Conservation (phyloP, 2,797 vertebrate species). For the Stomatorhinus walkeri region DNA sequence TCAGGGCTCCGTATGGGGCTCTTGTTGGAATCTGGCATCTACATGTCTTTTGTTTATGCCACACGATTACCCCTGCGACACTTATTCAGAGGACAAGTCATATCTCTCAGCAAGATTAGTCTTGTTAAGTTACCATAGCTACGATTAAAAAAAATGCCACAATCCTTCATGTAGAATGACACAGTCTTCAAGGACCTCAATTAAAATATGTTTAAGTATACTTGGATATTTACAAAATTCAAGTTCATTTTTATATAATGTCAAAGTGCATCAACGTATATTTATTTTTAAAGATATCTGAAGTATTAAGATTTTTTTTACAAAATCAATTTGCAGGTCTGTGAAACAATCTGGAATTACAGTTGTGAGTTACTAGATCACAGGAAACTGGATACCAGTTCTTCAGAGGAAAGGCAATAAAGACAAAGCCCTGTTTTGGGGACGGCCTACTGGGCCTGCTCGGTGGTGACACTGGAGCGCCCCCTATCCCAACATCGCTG, state of each 20-base stretch:
- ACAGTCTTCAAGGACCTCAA: not conserved
- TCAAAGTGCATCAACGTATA: constrained; percentile 52
- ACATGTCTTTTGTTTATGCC: not conserved
- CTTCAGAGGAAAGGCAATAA: not conserved
- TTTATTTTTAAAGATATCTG: constrained; percentile 19
- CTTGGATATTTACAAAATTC: constrained; percentile 53
- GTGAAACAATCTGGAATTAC: not conserved
- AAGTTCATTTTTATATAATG: constrained; percentile 48
- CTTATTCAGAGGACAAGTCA: not conserved
- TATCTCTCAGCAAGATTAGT: not conserved
- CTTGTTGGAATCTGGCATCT: not conserved
- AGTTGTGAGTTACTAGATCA: not conserved
- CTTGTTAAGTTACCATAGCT: constrained; percentile 1
- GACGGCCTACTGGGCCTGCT: not conserved
- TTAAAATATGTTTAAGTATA: constrained; percentile 8
- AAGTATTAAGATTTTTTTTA: not conserved
- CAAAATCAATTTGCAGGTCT: not conserved
- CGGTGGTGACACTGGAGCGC: not conserved
- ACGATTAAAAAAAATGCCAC: constrained; percentile 27
- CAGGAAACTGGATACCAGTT: not conserved
- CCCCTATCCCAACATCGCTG: not conserved
- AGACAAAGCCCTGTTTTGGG: not conserved
- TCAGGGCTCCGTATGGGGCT: not conserved
- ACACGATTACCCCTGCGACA: not conserved
- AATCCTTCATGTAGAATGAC: constrained; percentile 17